Evolutionary conservation across 2,888 invertebrate species (phyloP).

Genomic region (Harpalus rufipes): DNA sequence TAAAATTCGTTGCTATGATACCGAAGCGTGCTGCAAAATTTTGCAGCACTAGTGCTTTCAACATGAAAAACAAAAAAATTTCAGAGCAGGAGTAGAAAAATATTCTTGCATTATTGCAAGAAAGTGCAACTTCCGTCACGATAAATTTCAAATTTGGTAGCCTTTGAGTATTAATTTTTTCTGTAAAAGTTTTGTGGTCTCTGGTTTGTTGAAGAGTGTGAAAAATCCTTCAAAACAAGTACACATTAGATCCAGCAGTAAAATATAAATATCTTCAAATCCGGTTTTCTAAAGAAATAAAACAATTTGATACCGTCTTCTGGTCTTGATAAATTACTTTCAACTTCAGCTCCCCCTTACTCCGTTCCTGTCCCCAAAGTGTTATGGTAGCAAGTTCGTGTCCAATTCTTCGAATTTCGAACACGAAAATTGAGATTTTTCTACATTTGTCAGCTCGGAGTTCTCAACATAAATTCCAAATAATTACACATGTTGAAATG

Average conservation of each 20-base stretch:
- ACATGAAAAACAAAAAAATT: too few relatives aligned
- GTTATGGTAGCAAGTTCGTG: slow-evolving; percentile 61
- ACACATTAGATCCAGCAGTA: slow-evolving; percentile 49
- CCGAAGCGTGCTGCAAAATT: too few relatives aligned
- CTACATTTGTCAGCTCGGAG: slow-evolving; percentile 52
- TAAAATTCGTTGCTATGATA: too few relatives aligned
- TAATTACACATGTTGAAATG: slow-evolving; percentile 58
- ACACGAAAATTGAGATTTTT: slow-evolving; percentile 61
- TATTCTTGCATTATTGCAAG: too few relatives aligned
- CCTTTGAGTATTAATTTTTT: neutral
- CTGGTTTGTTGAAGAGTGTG: slow-evolving; percentile 32
- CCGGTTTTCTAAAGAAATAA: slow-evolving; percentile 50
- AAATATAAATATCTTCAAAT: slow-evolving; percentile 51
- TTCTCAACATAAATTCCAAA: slow-evolving; percentile 49
- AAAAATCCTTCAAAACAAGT: slow-evolving; percentile 55
- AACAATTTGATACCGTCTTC: slow-evolving; percentile 45
- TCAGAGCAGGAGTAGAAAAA: too few relatives aligned
- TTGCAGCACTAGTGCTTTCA: too few relatives aligned
- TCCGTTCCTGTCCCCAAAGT: slow-evolving; percentile 25
- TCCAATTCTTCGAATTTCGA: slow-evolving; percentile 59
- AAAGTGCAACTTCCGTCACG: too few relatives aligned
- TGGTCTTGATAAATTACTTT: slow-evolving; percentile 54
- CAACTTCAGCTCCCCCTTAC: slow-evolving; percentile 28
- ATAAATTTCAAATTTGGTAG: too few relatives aligned
- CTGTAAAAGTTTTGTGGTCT: slow-evolving; percentile 13